Percentiles rank a stretch among this genome's conserved stretches.
Conservation (phyloP, 2,113 vertebrate genomes). For the Hydrochoerus hydrochaeris region DNA sequence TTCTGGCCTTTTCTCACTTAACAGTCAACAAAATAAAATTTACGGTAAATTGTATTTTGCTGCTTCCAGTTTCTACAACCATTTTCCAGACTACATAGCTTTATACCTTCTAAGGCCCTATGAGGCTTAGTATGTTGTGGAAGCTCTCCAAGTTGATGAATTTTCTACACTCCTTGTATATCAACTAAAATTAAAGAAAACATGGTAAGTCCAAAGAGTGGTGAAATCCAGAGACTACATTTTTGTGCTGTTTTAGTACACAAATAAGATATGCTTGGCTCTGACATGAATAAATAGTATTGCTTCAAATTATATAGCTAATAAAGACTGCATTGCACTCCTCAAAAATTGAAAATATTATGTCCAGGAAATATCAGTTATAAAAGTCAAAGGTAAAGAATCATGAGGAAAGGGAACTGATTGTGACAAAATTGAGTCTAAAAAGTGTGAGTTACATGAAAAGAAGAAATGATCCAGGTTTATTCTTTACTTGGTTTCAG, state of each 20-base stretch:
- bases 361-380: background rate
- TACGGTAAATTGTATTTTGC: background rate
- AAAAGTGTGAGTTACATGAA: background rate
- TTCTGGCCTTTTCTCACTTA: background rate
- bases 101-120: background rate
- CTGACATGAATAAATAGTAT: background rate
- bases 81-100: background rate
- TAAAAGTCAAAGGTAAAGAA: background rate
- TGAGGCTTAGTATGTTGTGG: background rate
- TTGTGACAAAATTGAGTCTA: background rate
- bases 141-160: background rate
- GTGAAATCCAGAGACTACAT: background rate
- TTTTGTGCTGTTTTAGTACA: background rate
- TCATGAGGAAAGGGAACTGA: background rate
- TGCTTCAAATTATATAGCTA: background rate
- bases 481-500: background rate
- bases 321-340: background rate
- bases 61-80: background rate
- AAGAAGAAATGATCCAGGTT: background rate
- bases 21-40: background rate
- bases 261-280: background rate
- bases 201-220: background rate
- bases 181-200: background rate
- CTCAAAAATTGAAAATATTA: background rate
- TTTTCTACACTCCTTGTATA: background rate